These are phyloP conservation scores for Oostethus manadensis DNA, from an alignment of 2,113 vertebrate species.

Conservation along the genomic window DNA sequence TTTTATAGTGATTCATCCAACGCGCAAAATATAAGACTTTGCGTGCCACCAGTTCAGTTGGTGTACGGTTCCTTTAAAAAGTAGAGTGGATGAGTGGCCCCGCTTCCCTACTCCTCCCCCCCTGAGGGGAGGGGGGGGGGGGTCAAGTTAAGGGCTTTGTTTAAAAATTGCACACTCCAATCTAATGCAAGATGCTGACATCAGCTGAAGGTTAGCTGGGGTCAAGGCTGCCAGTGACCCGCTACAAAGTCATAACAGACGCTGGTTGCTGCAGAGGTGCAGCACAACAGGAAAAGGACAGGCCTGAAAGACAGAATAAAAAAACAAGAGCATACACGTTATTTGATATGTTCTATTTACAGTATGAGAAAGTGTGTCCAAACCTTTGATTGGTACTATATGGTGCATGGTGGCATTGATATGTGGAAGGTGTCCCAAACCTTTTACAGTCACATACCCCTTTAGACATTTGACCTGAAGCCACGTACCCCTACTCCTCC, in stretches of 20 bases:
- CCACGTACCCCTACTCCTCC: too few relatives aligned
- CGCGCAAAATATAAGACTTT: background rate
- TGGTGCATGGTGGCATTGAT: too few relatives aligned
- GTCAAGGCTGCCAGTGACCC: slow-evolving; percentile 67
- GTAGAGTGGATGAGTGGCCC: slow-evolving; percentile 40
- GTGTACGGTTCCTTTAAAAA: slow-evolving; percentile 59
- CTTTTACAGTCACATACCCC: too few relatives aligned
- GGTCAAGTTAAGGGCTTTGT: slow-evolving; percentile 55
- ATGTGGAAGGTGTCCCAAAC: too few relatives aligned
- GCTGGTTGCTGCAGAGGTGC: slow-evolving; percentile 22
- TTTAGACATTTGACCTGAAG: too few relatives aligned
- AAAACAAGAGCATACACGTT: slow-evolving; percentile 24
- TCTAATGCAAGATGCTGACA: slow-evolving; percentile 72
- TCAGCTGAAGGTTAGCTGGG: slow-evolving; percentile 66
- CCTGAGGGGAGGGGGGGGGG: slow-evolving; percentile 3
- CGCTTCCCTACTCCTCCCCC: background rate
- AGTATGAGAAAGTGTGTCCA: slow-evolving; percentile 4
- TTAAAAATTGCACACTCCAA: slow-evolving; percentile 64
- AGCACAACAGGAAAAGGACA: slow-evolving; percentile 20
- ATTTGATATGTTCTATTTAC: slow-evolving; percentile 5
- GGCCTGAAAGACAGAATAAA: too few relatives aligned
- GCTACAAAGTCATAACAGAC: slow-evolving; percentile 61
- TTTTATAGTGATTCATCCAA: too few relatives aligned
- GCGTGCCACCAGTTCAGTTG: slow-evolving; percentile 17
- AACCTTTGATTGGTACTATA: background rate